Evolutionary conservation across 1,140 invertebrate species (phyloP), one percentile per base, ranked within the genome.

Genomic region (Cardiocondyla obscurior): DNA sequence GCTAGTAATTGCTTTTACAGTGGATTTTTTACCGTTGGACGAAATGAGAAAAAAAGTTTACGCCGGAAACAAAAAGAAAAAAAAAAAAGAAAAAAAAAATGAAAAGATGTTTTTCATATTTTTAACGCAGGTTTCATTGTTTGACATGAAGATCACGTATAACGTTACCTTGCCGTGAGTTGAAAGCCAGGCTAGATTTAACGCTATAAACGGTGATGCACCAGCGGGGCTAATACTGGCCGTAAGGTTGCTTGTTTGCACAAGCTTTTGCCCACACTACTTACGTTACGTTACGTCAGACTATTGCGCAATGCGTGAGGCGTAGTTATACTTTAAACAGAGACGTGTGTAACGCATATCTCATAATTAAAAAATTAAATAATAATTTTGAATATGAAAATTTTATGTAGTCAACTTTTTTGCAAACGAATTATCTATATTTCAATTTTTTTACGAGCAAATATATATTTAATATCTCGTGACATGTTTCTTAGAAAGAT

Each of bases 221-320:
- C 16, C 14, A 46, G 44, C 33, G 46, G 22, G 7, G 22, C 33
- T 39, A 42, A 49, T 73, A 49, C 22, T 39, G 60, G 39, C 44
- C 44, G 30, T 69, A 79, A 79, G 33, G 33, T 46, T 67, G 60
- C 46, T 79, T 79, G 74, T 79, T 79, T 79, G 46, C 62, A 22
- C 33, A 69, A 79, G 62, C 74, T 39, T 79, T 69, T 69, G 33
- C 60, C 33, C 69, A 53, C 39, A 69, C 74, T 79, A 79, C 62
- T 79, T 55, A 69, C 25, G 14, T 53, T 55, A 69, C 25, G 14
- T 53, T 79, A 67, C 62, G 49, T 79, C 33, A 79, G n/a, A 30
- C 2, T 4, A 7, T 22, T 51, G 25, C 14, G 74, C 36, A 72
- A 55, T 33, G 46, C n/a, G 65, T 2, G n/a, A n/a, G 44, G n/a